phyloP scores from a whole-genome alignment of 2,888 invertebrate genomes.

The Leucophenga maculata region DNA sequence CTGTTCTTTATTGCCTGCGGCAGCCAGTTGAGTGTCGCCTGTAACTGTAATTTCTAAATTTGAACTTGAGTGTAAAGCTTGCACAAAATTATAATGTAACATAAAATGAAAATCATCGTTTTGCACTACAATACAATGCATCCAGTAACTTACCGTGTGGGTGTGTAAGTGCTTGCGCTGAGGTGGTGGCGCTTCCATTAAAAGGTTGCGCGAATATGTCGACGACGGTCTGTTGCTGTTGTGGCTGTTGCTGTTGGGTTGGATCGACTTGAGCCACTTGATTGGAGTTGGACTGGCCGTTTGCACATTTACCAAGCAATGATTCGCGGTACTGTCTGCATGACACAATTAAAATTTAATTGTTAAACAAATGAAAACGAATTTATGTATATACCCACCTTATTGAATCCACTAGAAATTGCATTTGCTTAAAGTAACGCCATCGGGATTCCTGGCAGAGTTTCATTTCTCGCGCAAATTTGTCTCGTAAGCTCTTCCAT shows the following conservation, averaged over 20 bases:
- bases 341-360: neutral
- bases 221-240: slow-evolving; percentile 65
- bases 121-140: neutral
- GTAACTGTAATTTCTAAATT: slow-evolving; percentile 67
- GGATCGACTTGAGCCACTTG: slow-evolving; percentile 64
- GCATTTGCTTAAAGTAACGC: slow-evolving; percentile 70
- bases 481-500: slow-evolving; percentile 68
- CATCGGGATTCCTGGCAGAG: slow-evolving; percentile 68
- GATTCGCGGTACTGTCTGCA: slow-evolving; percentile 66
- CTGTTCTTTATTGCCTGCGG: slow-evolving; percentile 62
- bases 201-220: slow-evolving; percentile 68
- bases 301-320: slow-evolving; percentile 64
- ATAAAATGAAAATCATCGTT: slow-evolving; percentile 17
- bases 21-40: slow-evolving; percentile 65
- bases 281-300: slow-evolving; percentile 55
- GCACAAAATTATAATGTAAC: slow-evolving; percentile 30
- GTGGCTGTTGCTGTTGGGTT: slow-evolving; percentile 64
- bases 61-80: slow-evolving; percentile 39
- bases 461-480: slow-evolving; percentile 69
- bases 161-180: slow-evolving; percentile 67
- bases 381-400: slow-evolving; percentile 34
- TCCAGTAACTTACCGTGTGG: slow-evolving; percentile 59
- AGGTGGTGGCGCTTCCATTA: slow-evolving; percentile 64
- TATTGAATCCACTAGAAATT: slow-evolving; percentile 68
- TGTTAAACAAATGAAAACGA: neutral